Base-by-base conservation (phyloP, 1,140 invertebrate species). In the Drosophila nikananu region DNA sequence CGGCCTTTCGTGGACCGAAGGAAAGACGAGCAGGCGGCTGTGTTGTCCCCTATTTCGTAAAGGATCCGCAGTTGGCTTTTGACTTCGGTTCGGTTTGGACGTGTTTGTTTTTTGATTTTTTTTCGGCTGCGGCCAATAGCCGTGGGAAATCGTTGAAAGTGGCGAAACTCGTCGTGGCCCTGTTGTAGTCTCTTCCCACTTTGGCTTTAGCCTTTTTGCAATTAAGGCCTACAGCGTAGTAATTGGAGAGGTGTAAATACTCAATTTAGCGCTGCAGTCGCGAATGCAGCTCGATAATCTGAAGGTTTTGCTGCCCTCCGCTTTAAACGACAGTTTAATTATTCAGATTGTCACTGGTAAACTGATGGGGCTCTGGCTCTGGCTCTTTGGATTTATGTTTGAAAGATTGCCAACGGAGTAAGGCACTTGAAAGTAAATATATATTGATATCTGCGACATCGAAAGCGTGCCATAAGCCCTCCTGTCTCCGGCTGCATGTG, bases 61-160 rank as follows among this genome's bases (percentile, higher is more conserved):
- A 77, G 64, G 83, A 81, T 77, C 83, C 83, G 63, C 81, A 87
- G 84, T 87, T 89, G 84, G 73, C 78, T 81, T 87, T 87, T 80
- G 86, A 76, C 86, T 87, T 71, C 83, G 51, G 84, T 61, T 68
- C 81, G 84, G 66, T 68, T 67, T 55, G 81, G 86, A 84, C 86
- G 83, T 77, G 59, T 78, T 57, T 57, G 15, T 2, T 57, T 57
- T 57, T 57, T 57, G 35, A 12, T 41, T 74, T 48, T 71, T 51
- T 48, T 41, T 60, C 13, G 48, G 71, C 46, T 55, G 52, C 57
- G 67, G 48, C 44, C 54, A 27, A 59, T 58, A 46, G 32, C 62
- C 52, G 48, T 66, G 74, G 54, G 73, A 76, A 77, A 77, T 77
- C 46, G 74, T 77, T 77, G 46, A 70, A 62, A 62, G 58, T 58